phyloP scores from a whole-genome alignment of 2,113 vertebrate genomes.

The Hemichromis elongatus region DNA sequence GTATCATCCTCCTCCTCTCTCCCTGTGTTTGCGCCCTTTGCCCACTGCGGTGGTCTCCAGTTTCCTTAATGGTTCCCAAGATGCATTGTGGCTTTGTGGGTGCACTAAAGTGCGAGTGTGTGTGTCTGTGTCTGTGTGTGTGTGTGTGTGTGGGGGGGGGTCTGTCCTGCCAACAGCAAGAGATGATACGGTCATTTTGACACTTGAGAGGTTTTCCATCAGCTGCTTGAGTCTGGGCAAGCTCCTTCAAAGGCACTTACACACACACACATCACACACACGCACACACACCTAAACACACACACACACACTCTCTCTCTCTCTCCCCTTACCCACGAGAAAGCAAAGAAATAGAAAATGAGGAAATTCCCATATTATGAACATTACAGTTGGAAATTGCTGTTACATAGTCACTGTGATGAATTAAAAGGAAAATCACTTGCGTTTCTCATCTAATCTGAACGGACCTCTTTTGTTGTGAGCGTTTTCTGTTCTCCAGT shows the following conservation, averaged over 20 bases:
- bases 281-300: slow-evolving; percentile 17
- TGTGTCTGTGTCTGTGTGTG: slow-evolving; percentile 10
- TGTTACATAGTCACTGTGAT: neutral
- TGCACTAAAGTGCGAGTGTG: slow-evolving; percentile 35
- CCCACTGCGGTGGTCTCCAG: slow-evolving; percentile 73
- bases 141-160: slow-evolving; percentile 1
- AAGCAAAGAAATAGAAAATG: neutral
- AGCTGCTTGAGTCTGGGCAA: slow-evolving; percentile 35
- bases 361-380: neutral
- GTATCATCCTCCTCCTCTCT: slow-evolving; percentile 43
- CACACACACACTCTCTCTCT: slow-evolving; percentile 20
- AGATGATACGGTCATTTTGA: slow-evolving; percentile 65
- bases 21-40: slow-evolving; percentile 75
- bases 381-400: neutral
- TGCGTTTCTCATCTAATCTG: neutral
- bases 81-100: slow-evolving; percentile 77
- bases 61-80: slow-evolving; percentile 81
- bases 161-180: neutral
- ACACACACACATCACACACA: slow-evolving; percentile 18
- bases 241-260: slow-evolving; percentile 51
- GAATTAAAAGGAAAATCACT: no score
- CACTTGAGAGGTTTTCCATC: slow-evolving; percentile 67
- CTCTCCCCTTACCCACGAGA: neutral
- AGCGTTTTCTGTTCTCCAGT: no score
- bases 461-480: no score